Conservation (phyloP, 2,113 vertebrate species). For the Pipra filicauda region DNA sequence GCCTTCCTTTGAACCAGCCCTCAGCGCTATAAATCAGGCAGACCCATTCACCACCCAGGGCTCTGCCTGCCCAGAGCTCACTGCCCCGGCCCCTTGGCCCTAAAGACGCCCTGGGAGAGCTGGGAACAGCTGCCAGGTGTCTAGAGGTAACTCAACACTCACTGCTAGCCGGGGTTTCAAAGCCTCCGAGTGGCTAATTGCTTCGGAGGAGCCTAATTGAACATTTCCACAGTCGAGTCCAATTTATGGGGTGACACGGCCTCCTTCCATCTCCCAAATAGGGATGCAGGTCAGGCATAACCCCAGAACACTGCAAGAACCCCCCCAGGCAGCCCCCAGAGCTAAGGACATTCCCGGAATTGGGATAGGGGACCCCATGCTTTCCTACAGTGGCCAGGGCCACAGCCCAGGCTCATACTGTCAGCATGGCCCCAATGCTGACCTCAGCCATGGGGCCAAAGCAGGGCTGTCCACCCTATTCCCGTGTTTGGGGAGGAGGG, state of each 20-base stretch:
- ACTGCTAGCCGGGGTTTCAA: slow-evolving; percentile 7
- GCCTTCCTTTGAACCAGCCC: slow-evolving; percentile 71
- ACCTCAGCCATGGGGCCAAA: neutral
- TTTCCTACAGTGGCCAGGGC: neutral
- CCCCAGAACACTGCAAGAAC: neutral
- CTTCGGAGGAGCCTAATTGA: slow-evolving; percentile 59
- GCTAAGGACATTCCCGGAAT: neutral
- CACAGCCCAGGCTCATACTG: neutral
- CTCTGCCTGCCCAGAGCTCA: slow-evolving; percentile 50
- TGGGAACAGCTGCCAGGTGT: slow-evolving; percentile 68
- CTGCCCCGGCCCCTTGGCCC: slow-evolving; percentile 47
- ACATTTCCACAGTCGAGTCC: slow-evolving; percentile 63
- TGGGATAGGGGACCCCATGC: neutral
- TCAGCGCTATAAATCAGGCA: slow-evolving; percentile 65
- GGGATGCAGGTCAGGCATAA: neutral
- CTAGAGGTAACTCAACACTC: slow-evolving; percentile 64
- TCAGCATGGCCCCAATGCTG: neutral
- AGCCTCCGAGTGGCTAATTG: slow-evolving; percentile 41
- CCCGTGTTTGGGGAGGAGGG: neutral
- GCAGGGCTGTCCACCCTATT: neutral
- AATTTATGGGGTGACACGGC: slow-evolving; percentile 41
- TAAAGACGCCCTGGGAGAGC: slow-evolving; percentile 43
- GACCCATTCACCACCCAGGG: slow-evolving; percentile 66
- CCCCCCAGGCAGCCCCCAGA: neutral
- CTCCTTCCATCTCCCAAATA: neutral